These are phyloP conservation scores for Myotis brandtii DNA, from an alignment of 2,113 vertebrate genomes.

Conservation along the genomic window DNA sequence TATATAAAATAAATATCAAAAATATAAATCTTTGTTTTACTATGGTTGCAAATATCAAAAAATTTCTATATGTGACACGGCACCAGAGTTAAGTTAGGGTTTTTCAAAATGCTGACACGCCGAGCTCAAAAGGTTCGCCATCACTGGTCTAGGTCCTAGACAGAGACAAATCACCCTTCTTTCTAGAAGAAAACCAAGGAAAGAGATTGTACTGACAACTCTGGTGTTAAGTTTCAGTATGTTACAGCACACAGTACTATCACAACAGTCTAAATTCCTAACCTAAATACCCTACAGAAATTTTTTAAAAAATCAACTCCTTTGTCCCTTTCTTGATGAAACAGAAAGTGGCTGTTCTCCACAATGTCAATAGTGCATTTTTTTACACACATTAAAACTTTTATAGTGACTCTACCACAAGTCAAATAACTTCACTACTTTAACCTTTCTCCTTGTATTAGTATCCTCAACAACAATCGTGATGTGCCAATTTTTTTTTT, in stretches of 20 bases:
- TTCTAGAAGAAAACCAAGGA: constrained; percentile 12
- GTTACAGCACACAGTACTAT: background rate
- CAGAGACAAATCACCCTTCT: background rate
- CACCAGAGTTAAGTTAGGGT: no score
- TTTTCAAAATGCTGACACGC: no score
- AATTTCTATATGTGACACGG: no score
- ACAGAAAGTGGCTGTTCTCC: background rate
- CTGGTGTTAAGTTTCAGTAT: background rate
- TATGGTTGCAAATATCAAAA: no score
- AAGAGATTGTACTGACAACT: background rate
- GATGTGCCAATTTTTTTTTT: background rate
- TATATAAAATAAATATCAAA: no score
- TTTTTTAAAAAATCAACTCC: background rate
- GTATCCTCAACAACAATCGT: background rate
- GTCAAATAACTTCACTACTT: background rate
- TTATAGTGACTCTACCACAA: background rate
- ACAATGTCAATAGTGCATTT: background rate
- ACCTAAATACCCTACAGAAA: background rate
- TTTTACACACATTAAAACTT: background rate
- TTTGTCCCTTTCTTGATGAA: background rate
- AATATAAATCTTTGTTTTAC: no score
- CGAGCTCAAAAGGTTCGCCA: no score
- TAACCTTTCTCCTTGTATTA: background rate
- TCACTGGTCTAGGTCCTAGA: no score
- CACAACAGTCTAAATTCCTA: background rate